A percentile compares a stretch with the other conserved stretches of the same genome.
These are phyloP conservation scores for Corbicula japonica DNA, from an alignment of 2,888 invertebrate genomes.

Conservation along the genomic window DNA sequence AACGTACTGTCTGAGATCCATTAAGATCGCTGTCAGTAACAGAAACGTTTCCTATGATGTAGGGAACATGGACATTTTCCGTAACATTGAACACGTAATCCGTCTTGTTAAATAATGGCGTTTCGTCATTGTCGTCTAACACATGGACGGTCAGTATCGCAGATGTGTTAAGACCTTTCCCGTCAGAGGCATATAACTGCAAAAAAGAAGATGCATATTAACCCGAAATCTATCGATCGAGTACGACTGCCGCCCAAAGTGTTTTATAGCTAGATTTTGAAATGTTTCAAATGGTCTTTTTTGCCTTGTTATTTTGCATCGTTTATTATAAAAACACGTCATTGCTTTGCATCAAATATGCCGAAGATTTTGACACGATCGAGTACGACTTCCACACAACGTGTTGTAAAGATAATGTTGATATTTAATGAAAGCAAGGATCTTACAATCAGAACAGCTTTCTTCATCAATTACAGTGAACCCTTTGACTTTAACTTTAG, in stretches of 20 bases:
- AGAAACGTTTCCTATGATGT: slow-evolving; percentile 47
- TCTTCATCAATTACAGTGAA: background rate
- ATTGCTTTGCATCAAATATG: no score
- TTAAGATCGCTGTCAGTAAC: slow-evolving; percentile 54
- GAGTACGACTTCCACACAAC: no score
- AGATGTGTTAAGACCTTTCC: slow-evolving; percentile 1
- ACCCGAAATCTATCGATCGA: slow-evolving; percentile 19
- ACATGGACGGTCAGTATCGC: slow-evolving; percentile 46
- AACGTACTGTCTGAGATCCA: slow-evolving; percentile 33
- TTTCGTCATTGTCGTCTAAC: slow-evolving; percentile 62
- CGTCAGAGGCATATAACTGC: slow-evolving; percentile 38
- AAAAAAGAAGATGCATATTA: no score
- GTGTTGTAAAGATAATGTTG: background rate
- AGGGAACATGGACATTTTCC: slow-evolving; percentile 44
- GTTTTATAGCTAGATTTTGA: no score
- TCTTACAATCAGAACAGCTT: background rate
- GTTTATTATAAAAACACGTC: no score
- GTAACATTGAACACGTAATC: slow-evolving; percentile 38
- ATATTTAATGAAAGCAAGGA: background rate
- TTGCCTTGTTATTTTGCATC: no score
- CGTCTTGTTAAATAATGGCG: slow-evolving; percentile 46
- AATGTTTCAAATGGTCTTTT: no score
- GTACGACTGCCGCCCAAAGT: background rate
- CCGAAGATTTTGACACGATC: no score
- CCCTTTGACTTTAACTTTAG: no score